Percentiles rank a stretch among this genome's conserved stretches.
Evolutionary conservation across 2,113 vertebrate genomes (phyloP).

Genomic region (Oxyura jamaicensis): DNA sequence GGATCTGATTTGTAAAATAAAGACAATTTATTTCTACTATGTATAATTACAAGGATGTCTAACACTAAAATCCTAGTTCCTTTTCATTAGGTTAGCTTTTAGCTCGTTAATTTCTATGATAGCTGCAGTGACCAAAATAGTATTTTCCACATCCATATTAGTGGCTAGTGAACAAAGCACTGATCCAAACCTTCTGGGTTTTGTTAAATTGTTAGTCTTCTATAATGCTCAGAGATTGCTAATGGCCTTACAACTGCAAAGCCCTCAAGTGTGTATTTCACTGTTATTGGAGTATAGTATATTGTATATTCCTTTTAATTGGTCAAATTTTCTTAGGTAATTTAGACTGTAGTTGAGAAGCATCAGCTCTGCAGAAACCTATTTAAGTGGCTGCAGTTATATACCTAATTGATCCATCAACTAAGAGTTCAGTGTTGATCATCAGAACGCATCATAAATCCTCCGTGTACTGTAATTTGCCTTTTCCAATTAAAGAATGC

Average conservation of each 20-base stretch:
- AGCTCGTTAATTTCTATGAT: neutral
- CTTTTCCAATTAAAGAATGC: constrained; percentile 32
- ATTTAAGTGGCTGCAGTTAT: constrained; percentile 44
- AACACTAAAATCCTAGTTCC: neutral
- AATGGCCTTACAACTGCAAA: neutral
- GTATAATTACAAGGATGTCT: neutral
- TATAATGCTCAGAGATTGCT: neutral
- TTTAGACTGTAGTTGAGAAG: constrained; percentile 25
- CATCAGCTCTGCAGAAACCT: constrained; percentile 29
- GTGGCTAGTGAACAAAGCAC: neutral
- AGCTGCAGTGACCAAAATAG: neutral
- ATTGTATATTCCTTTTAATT: constrained; percentile 34
- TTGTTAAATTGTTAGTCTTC: neutral
- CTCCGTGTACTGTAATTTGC: constrained; percentile 8
- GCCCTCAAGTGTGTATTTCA: neutral
- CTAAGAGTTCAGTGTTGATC: neutral
- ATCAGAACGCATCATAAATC: neutral
- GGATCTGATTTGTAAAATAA: neutral
- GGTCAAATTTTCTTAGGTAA: neutral
- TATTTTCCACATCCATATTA: constrained; percentile 18
- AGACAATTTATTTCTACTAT: neutral
- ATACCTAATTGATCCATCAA: constrained; percentile 22
- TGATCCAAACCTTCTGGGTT: constrained; percentile 6
- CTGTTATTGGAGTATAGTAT: neutral
- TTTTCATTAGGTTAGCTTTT: neutral